phyloP scores from a whole-genome alignment of 2,113 vertebrate species.

The Pelodiscus sinensis region DNA sequence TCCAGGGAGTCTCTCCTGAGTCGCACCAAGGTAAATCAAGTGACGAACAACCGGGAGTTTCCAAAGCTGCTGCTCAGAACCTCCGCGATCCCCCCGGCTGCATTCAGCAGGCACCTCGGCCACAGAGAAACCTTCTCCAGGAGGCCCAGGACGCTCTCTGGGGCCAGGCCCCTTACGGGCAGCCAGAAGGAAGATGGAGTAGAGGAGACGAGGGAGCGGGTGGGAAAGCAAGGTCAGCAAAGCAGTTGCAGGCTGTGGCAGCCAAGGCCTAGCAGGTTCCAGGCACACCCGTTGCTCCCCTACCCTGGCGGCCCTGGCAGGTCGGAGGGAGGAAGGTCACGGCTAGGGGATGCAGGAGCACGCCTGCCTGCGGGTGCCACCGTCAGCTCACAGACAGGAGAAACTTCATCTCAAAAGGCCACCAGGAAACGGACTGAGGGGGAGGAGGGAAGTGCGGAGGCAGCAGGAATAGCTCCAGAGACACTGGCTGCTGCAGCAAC shows the following conservation, averaged over 20 bases:
- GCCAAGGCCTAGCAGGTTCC: background rate
- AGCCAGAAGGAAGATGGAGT: background rate
- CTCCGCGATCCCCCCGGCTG: background rate
- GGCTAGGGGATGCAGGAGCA: background rate
- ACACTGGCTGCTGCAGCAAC: fast-evolving
- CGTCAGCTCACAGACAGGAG: background rate
- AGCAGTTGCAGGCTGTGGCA: background rate
- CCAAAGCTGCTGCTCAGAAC: background rate
- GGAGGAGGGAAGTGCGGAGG: slow-evolving; percentile 15
- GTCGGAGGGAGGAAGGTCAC: background rate
- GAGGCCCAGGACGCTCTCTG: background rate
- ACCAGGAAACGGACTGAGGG: background rate
- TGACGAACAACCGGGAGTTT: background rate
- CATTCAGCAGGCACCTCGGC: background rate
- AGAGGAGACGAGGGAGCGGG: background rate
- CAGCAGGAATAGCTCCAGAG: background rate
- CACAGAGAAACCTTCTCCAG: background rate
- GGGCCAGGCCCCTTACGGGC: background rate
- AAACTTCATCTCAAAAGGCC: background rate
- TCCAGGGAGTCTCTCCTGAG: background rate
- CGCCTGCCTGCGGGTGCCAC: background rate
- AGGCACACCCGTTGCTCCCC: background rate
- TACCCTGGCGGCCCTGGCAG: background rate
- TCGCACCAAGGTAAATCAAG: background rate
- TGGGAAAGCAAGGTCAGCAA: background rate